Evolutionary conservation across 2,113 vertebrate genomes (phyloP).

Genomic region (Bungarus multicinctus): DNA sequence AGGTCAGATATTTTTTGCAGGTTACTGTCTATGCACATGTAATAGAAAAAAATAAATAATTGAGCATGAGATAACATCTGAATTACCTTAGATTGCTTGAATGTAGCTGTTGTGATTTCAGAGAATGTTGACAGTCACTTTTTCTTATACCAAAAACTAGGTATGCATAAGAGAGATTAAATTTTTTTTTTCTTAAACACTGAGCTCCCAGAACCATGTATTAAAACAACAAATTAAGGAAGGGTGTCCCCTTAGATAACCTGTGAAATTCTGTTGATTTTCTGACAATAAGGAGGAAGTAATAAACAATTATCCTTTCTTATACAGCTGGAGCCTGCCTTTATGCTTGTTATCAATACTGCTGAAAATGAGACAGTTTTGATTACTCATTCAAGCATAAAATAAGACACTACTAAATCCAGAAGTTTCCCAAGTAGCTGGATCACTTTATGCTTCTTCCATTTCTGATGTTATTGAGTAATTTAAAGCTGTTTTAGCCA

Average conservation of each 20-base stretch:
- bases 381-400: conserved; percentile 37
- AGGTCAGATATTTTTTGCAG: neutral
- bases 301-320: conserved; percentile 1
- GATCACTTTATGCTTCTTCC: neutral
- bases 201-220: neutral
- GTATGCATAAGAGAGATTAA: neutral
- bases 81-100: neutral
- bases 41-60: neutral
- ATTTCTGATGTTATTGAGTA: conserved; percentile 26
- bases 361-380: conserved; percentile 27
- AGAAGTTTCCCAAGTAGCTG: conserved; percentile 7
- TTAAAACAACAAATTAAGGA: neutral
- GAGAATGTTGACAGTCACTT: neutral
- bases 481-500: conserved; percentile 18
- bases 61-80: neutral
- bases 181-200: neutral
- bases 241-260: neutral
- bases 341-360: conserved; percentile 3
- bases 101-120: neutral
- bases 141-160: neutral
- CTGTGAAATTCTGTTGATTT: conserved; percentile 2
- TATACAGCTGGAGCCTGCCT: neutral
- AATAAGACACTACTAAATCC: conserved; percentile 22
- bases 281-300: neutral
- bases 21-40: neutral